Evolutionary conservation across 1,140 invertebrate genomes (phyloP).

Genomic region (Ylistrum balloti): DNA sequence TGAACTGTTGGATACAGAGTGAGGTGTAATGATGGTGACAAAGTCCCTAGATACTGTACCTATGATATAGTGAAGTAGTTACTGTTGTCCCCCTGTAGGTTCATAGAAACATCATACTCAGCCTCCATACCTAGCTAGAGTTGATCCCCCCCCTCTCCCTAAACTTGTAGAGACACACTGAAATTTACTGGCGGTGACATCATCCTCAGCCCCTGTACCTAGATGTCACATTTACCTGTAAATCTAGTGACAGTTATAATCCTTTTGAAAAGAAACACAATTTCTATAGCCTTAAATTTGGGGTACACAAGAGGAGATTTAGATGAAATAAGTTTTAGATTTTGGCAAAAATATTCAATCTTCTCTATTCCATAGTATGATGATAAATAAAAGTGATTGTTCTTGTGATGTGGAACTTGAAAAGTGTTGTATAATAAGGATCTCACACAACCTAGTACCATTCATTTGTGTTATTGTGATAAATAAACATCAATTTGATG

Average conservation of each 20-base stretch:
- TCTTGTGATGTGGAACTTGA: background rate
- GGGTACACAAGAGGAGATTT: background rate
- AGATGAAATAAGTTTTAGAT: background rate
- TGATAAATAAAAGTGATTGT: background rate
- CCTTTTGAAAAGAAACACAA: background rate
- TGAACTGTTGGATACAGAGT: no score
- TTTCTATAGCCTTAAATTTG: background rate
- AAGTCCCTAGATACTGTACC: no score
- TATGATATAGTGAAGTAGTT: no score
- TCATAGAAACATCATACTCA: no score
- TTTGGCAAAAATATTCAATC: background rate
- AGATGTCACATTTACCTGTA: background rate
- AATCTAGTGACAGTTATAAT: background rate
- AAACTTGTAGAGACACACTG: no score
- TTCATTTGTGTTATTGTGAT: background rate
- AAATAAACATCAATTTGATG: background rate
- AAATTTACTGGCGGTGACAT: background rate
- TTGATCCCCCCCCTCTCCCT: no score
- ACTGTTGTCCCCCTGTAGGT: no score
- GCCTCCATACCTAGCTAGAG: no score
- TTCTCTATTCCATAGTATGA: no score
- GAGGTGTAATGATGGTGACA: no score
- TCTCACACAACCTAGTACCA: background rate
- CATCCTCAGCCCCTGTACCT: no score
- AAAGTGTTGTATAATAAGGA: background rate